Base-by-base conservation (phyloP, 2,113 vertebrate species). In the Prionailurus viverrinus region DNA sequence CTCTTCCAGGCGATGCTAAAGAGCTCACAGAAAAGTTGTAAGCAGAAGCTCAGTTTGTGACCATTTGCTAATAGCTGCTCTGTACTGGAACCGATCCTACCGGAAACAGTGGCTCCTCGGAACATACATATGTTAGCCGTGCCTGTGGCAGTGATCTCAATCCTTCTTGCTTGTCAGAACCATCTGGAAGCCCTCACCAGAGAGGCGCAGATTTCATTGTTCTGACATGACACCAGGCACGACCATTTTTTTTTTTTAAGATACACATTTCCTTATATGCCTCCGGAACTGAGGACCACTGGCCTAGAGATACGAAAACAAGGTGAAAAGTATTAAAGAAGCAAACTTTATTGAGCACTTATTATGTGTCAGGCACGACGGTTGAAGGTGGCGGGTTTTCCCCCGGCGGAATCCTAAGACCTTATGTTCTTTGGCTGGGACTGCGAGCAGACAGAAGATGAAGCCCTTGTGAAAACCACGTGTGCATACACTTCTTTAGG, bases 331-430 rank as follows among this genome's bases (percentile, higher is more conserved):
- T 23, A 15, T 51, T 36, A 10, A 61, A 63, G 55, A 83, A 82
- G 12, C 25, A 55, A 76, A 61, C 23, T 58, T 71, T 9, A 15
- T 6, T 25, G 86, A 86, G 48, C 18, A 25, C 11, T 69, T 79
- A 33, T 0, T 41, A 16, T 0, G 0, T 11, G n/a, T 73, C 48
- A 48, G 61, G 15, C 21, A 76, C 2, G 8, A 7, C 1, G 15
- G 14, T 31, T n/a, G 76, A 63, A 25, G 21, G 7, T 55, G 8
- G 21, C 7, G 1, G 10, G 18, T 21, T 39, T 95, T 36, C 71
- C 27, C 4, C 1, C 1, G 4, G 6, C 0, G 2, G 1, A 58
- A 84, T 68, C n/a, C 68, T 69, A 69, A 23, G 18, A 25, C 29
- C 61, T 12, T 7, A 15, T 1, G 7, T 7, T 73, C 19, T 78